A percentile compares a stretch with the other conserved stretches of the same genome.
Evolutionary conservation across 2,113 vertebrate genomes (phyloP).

Genomic region (Sorex fumeus): DNA sequence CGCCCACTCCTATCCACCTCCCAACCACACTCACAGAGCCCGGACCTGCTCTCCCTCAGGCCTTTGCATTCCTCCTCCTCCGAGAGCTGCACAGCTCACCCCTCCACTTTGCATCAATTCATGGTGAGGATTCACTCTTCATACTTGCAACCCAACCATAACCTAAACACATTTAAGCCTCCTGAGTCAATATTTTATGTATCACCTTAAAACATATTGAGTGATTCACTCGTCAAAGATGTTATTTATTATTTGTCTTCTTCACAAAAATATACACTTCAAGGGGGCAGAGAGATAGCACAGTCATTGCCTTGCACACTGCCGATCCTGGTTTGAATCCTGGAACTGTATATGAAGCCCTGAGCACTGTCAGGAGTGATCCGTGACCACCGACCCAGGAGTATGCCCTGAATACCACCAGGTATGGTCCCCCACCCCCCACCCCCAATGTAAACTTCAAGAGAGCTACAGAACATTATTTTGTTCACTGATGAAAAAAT

Average conservation of each 20-base stretch:
- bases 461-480: conserved; percentile 1
- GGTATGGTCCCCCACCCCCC: no score
- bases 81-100: neutral
- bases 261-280: neutral
- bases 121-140: neutral
- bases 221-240: neutral
- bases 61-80: neutral
- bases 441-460: conserved; percentile 32
- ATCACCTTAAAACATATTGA: neutral
- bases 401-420: no score
- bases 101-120: conserved; percentile 13
- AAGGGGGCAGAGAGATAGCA: no score
- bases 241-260: neutral
- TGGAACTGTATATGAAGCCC: no score
- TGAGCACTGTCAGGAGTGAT: no score
- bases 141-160: neutral
- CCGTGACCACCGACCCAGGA: no score
- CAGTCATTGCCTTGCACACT: no score
- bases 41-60: neutral
- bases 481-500: neutral
- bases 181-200: conserved; percentile 22
- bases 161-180: neutral
- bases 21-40: neutral
- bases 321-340: no score
- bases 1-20: neutral